Base-by-base conservation (phyloP, 2,888 invertebrate species). In the Drosophila melanosoma region DNA sequence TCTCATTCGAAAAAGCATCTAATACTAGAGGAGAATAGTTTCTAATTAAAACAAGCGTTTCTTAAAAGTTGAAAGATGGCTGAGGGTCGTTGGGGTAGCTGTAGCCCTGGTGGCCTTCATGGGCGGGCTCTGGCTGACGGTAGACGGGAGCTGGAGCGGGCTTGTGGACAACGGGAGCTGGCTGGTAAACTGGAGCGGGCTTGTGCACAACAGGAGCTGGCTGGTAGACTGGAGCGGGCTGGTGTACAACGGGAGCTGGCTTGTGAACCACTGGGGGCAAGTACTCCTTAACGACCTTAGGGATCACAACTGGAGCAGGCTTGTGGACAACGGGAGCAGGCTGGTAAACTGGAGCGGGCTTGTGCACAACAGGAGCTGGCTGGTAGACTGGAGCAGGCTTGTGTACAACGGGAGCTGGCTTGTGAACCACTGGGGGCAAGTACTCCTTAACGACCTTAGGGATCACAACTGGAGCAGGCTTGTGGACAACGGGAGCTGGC, bases 61-160 rank as follows among this genome's bases (percentile, higher is more conserved):
- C 76, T 84, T 92, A 92, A 71, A 73, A 92, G 23, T 66, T 42
- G 79, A 91, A 91, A 12, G 92, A 81, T 63, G 91, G 91, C 65
- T 90, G 82, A 53, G 91, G 91, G 61, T 91, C 69, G 81, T 91
- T 91, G 79, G 92, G 92, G 69, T 91, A 91, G 76, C 69, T 80
- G 75, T 91, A 91, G 33, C 92, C 91, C 49, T 81, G 61, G 56
- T 68, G 73, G 6, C 29, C 64, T 0, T 62, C 56, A 1, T 38
- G 68, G 20, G 61, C 68, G n/a, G 76, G 76, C 56, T 63, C 73
- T 51, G 77, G 73, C 56, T 67, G 60, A 45, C 67, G 77, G 60
- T 57, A 64, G 38, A 70, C 69, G 20, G 56, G 56, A 36, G 54
- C 69, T 26, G 53, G 53, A 33, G 52, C 69, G 60, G 58, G 75